A percentile compares a stretch with the other conserved stretches of the same genome.
These are phyloP conservation scores for Mellivora capensis DNA, from an alignment of 2,113 vertebrate species.

Conservation along the genomic window DNA sequence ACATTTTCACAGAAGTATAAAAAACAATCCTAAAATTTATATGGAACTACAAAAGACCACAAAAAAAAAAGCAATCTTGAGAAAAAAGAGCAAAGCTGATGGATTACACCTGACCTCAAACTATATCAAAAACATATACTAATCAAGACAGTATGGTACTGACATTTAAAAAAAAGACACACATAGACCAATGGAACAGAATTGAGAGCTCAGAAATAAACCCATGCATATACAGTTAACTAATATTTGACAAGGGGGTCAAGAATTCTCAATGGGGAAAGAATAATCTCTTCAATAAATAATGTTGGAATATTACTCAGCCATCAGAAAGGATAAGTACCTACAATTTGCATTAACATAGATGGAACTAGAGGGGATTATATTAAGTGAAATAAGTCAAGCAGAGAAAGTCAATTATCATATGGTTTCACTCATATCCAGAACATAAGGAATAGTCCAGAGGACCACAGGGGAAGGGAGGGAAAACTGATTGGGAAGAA, in stretches of 20 bases:
- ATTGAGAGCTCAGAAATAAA: neutral
- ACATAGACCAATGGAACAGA: neutral
- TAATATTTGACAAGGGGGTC: neutral
- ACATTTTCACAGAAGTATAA: neutral
- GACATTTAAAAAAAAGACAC: neutral
- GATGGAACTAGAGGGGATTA: too few species aligned
- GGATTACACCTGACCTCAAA: neutral
- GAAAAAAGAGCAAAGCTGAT: neutral
- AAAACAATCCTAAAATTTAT: neutral
- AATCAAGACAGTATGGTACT: neutral
- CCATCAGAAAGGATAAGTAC: too few species aligned
- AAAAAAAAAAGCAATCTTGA: neutral
- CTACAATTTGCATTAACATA: too few species aligned
- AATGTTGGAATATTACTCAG: neutral
- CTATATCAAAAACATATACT: neutral
- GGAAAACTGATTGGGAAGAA: too few species aligned
- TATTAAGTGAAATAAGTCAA: too few species aligned
- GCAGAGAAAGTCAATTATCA: too few species aligned
- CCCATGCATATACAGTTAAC: neutral
- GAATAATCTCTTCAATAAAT: neutral
- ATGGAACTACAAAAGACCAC: neutral
- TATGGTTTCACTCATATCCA: too few species aligned
- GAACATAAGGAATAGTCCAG: too few species aligned
- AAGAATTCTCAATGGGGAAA: neutral
- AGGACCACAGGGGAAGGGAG: too few species aligned